Base-by-base conservation (phyloP, 2,113 vertebrate species). In the Amphilophus citrinellus region DNA sequence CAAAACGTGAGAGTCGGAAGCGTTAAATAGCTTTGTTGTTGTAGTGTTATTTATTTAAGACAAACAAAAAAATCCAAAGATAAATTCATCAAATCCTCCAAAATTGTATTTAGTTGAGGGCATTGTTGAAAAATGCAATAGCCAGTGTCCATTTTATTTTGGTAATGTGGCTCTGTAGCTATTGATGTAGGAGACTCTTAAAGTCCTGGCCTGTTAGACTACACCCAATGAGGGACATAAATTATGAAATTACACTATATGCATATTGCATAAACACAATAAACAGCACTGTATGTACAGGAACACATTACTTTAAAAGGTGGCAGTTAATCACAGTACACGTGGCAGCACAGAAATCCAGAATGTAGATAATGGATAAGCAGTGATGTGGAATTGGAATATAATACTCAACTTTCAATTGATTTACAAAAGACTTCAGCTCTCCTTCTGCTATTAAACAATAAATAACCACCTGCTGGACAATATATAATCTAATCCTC, bases 261-360 rank as follows among this genome's bases (percentile, higher is more conserved):
- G 79, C 80, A 68, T 79, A 90, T 84, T 79, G 87, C 60, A 92
- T 90, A 91, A 86, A 91, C 77, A 88, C 91, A 88, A 86, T 85
- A 80, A 57, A 39, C n/a, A 77, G 78, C 61, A 59, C 65, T 76
- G 71, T 58, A 88, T 81, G 77, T 68, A 84, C 82, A n/a, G 79
- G 53, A 66, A 62, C 73, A 62, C 77, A 90, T 91, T 92, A 83
- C 62, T 83, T 80, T 91, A 86, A 92, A 89, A 91, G 89, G 86
- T 87, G 86, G 92, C 83, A 83, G 79, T 93, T 82, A 90, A 93
- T 92, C 90, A 92, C 86, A 66, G 76, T 32, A 18, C 78, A 82
- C 17, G 60, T 75, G 71, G 73, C 75, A 37, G 86, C 66, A 32
- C 24, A 79, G 88, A 80, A 77, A 42, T 42, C 81, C 39, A 83